Evolutionary conservation across 2,888 invertebrate genomes (phyloP), one percentile per base, ranked within the genome.

Genomic region (Lasioglossum calceatum): DNA sequence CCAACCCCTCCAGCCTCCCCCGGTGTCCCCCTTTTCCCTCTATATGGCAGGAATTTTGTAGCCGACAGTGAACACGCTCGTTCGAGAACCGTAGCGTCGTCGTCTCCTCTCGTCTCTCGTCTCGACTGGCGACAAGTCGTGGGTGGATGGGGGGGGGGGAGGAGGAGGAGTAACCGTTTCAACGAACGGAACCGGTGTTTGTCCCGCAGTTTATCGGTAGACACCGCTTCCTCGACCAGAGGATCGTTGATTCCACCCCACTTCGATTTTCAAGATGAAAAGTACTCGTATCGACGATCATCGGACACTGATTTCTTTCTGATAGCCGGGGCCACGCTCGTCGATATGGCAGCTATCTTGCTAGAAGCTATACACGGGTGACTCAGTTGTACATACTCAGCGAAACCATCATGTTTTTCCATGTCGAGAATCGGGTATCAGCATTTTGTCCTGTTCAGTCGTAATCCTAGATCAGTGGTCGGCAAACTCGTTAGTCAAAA

Each of bases 1-100:
- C 71, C 23, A 36, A 23, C 70, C 70, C 23, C 79, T 79, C 85
- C 47, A 44, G 70, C 23, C 27, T 50, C 64, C 47, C 44, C 42
- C 47, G 19, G 23, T 32, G 16, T 32, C 44, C 42, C 23, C 44
- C 42, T 71, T 54, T 19, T 19, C 36, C 61, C 71, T 70, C 50
- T 14, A 71, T 42, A 42, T 71, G 71, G 42, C 71, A 81, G 84
- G 85, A 88, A 85, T 89, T 87, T 84, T 67, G 84, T 85, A 82
- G 81, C 42, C 73, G 87, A 81, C 79, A 79, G 84, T 50, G 90
- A 84, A 84, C 88, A 81, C 81, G 82, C 78, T 84, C 58, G 88
- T 82, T 84, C 84, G 79, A 73, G 39, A 84, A 64, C 64, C 64
- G 64, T 64, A 64, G 32, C 64, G 8, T 32, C 81, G 84, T 58